Conservation (phyloP, 2,888 invertebrate genomes). For the Netelia fuscicornis region DNA sequence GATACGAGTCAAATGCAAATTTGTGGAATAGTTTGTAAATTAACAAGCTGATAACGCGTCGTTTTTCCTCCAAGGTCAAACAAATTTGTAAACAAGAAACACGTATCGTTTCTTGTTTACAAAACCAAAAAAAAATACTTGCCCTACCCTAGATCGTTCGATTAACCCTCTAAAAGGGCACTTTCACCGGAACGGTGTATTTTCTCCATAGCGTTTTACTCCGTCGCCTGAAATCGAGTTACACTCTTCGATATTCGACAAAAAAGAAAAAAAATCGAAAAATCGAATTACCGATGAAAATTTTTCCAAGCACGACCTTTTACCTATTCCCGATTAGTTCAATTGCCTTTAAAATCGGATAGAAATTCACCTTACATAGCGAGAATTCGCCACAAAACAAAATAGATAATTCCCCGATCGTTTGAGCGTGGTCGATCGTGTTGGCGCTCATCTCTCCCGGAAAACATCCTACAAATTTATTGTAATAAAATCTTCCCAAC, state of each 20-base stretch:
- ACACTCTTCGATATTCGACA: not conserved
- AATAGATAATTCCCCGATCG: slow-evolving; percentile 48
- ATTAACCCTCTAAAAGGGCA: slow-evolving; percentile 44
- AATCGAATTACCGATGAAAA: slow-evolving; percentile 3
- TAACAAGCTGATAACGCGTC: not conserved
- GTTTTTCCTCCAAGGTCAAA: not conserved
- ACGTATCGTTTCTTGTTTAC: not conserved
- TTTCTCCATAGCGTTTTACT: not conserved
- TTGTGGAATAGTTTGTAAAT: too few species aligned
- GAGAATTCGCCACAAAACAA: slow-evolving; percentile 7
- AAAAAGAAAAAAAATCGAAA: not conserved
- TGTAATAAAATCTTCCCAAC: slow-evolving; percentile 49
- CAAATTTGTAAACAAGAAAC: not conserved
- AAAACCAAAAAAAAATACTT: slow-evolving; percentile 5
- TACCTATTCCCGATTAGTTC: not conserved
- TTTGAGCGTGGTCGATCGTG: slow-evolving; percentile 40
- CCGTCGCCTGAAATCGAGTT: not conserved
- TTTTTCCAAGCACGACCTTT: too few species aligned
- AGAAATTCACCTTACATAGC: slow-evolving; percentile 19
- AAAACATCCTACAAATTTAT: slow-evolving; percentile 62
- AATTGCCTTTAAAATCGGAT: not conserved
- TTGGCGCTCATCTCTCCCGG: slow-evolving; percentile 27
- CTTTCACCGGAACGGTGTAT: not conserved
- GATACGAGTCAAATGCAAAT: too few species aligned
- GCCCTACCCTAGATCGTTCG: slow-evolving; percentile 52